A percentile compares a stretch with the other conserved stretches of the same genome.
These are phyloP conservation scores for Dicrostonyx torquatus DNA, from an alignment of 2,797 vertebrate genomes.

Conservation along the genomic window DNA sequence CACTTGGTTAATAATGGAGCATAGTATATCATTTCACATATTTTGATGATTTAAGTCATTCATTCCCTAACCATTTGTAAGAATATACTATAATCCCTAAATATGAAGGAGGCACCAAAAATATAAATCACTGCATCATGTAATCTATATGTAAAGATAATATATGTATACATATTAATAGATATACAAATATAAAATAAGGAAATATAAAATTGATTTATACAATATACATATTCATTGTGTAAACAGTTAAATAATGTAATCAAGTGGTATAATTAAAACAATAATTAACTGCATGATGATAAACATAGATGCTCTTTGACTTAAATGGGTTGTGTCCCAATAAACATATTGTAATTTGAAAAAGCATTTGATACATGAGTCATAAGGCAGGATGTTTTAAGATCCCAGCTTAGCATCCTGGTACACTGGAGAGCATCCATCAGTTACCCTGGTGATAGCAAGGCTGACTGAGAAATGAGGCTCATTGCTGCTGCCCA, in stretches of 20 bases:
- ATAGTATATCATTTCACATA: not conserved
- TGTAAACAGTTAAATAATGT: conserved; percentile 1
- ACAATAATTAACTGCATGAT: not conserved
- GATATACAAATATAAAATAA: not conserved
- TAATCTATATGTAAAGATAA: not conserved
- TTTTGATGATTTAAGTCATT: not conserved
- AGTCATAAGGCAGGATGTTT: not conserved
- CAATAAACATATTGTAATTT: not conserved
- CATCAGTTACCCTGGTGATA: not conserved
- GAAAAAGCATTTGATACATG: not conserved
- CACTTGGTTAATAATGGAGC: not conserved
- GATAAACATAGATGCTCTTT: not conserved
- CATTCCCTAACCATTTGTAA: not conserved
- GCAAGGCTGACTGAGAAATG: not conserved
- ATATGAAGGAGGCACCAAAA: conserved; percentile 2
- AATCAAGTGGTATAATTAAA: not conserved
- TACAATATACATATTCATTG: not conserved
- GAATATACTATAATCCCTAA: not conserved
- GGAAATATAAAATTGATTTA: not conserved
- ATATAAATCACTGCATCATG: not conserved
- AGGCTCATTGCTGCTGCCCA: not conserved
- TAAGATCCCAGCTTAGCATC: not conserved
- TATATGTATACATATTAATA: not conserved
- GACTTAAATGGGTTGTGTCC: not conserved
- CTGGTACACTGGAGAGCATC: not conserved